These are phyloP conservation scores for Pseudomyrmex gracilis DNA, from an alignment of 1,140 invertebrate species.

Conservation along the genomic window DNA sequence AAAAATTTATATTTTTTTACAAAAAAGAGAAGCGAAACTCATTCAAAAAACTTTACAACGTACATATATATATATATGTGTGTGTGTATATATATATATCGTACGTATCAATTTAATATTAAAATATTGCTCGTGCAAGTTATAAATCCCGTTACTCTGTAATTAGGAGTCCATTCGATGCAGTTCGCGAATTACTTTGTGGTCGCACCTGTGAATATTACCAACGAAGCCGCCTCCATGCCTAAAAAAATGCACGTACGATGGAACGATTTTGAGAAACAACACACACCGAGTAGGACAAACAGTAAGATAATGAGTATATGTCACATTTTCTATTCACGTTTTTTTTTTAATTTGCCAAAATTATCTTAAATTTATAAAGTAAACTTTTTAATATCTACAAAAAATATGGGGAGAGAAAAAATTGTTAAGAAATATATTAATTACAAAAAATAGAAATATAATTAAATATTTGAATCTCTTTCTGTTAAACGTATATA, in stretches of 20 bases:
- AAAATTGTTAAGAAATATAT: neutral
- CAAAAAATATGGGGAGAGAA: neutral
- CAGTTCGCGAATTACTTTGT: slow-evolving; percentile 12
- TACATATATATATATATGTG: neutral
- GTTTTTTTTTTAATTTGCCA: neutral
- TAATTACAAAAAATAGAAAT: neutral
- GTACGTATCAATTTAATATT: neutral
- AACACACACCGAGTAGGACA: neutral
- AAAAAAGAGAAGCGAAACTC: too few relatives aligned
- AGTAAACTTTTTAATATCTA: neutral
- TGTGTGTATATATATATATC: too few relatives aligned
- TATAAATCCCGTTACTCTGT: neutral
- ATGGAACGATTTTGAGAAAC: slow-evolving; percentile 25
- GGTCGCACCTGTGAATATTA: neutral
- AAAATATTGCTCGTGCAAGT: neutral
- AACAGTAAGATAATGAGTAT: slow-evolving; percentile 38
- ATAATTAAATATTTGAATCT: neutral
- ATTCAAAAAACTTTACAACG: too few relatives aligned
- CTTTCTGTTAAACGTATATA: too few relatives aligned
- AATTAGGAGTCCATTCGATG: slow-evolving; percentile 10
- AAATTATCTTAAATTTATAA: neutral
- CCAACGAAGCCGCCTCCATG: neutral
- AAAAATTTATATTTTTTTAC: too few relatives aligned
- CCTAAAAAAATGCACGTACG: slow-evolving; percentile 11
- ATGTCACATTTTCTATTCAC: neutral